Conservation (phyloP, 2,113 vertebrate genomes). For the Paracanthobrama guichenoti region DNA sequence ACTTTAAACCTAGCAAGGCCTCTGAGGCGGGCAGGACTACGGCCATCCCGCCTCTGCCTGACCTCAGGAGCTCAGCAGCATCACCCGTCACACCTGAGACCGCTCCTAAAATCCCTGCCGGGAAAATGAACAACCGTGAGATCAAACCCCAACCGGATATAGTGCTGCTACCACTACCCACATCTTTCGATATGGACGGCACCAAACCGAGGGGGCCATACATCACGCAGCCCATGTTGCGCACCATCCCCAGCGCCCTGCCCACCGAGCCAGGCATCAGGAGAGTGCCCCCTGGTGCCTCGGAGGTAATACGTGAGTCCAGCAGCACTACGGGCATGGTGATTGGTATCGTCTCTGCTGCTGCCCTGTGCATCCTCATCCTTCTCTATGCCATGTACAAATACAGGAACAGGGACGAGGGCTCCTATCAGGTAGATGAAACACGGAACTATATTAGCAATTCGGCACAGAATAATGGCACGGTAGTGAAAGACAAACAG, state of each 20-base stretch:
- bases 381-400: slow-evolving; percentile 99
- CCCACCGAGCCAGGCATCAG: slow-evolving; percentile 93
- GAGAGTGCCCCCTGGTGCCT: slow-evolving; percentile 89
- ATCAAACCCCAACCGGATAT: slow-evolving; percentile 95
- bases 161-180: slow-evolving; percentile 96
- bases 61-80: slow-evolving; percentile 86
- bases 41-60: slow-evolving; percentile 91
- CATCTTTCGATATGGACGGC: slow-evolving; percentile 94
- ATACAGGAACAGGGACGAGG: slow-evolving; percentile 99
- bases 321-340: slow-evolving; percentile 99
- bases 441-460: slow-evolving; percentile 99
- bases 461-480: slow-evolving; percentile 97
- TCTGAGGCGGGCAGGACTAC: slow-evolving; percentile 98
- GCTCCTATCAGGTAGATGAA: slow-evolving; percentile 99
- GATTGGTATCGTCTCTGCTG: slow-evolving; percentile 97
- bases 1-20: slow-evolving; percentile 99
- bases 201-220: slow-evolving; percentile 94
- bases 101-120: slow-evolving; percentile 96
- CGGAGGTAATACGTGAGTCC: slow-evolving; percentile 97
- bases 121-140: slow-evolving; percentile 99
- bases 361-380: slow-evolving; percentile 99
- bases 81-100: slow-evolving; percentile 87
- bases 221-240: slow-evolving; percentile 99
- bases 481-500: slow-evolving; percentile 93
- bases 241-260: slow-evolving; percentile 93